phyloP scores from a whole-genome alignment of 37 sponge, comb jelly and placozoan genomes.

The Ephydatia muelleri region DNA sequence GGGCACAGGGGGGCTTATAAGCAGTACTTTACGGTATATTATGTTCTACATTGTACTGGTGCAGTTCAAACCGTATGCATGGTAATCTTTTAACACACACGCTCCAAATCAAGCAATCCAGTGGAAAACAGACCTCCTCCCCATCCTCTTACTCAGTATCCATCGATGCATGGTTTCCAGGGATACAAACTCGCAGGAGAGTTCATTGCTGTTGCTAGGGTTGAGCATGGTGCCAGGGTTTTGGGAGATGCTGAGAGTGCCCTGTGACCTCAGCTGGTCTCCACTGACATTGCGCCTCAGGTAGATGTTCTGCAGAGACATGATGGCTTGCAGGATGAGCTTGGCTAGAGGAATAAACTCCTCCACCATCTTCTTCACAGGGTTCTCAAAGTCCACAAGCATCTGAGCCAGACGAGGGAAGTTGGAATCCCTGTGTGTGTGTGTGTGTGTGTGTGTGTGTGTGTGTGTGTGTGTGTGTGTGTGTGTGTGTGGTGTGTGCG shows the following conservation, averaged over 20 bases:
- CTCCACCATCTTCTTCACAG: slow-evolving; percentile 87
- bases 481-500: background rate
- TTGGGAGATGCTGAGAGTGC: slow-evolving; percentile 55
- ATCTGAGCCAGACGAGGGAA: slow-evolving; percentile 93
- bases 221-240: slow-evolving; percentile 68
- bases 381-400: slow-evolving; percentile 89
- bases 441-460: background rate
- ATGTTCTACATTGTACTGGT: too few relatives aligned
- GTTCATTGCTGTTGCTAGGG: slow-evolving; percentile 65
- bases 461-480: too few relatives aligned
- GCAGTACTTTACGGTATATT: too few relatives aligned
- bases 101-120: too few relatives aligned
- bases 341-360: slow-evolving; percentile 83
- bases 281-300: slow-evolving; percentile 72
- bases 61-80: background rate
- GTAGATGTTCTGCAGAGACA: slow-evolving; percentile 71
- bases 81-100: too few relatives aligned
- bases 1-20: too few relatives aligned
- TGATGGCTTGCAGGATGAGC: slow-evolving; percentile 71
- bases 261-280: slow-evolving; percentile 66
- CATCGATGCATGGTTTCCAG: slow-evolving; percentile 81
- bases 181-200: slow-evolving; percentile 85
- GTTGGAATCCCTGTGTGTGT: slow-evolving; percentile 48
- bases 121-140: background rate
- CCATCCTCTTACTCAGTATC: slow-evolving; percentile 75